Evolutionary conservation across 2,113 vertebrate species (phyloP), one percentile per base, ranked within the genome.

Genomic region (Pipra filicauda): DNA sequence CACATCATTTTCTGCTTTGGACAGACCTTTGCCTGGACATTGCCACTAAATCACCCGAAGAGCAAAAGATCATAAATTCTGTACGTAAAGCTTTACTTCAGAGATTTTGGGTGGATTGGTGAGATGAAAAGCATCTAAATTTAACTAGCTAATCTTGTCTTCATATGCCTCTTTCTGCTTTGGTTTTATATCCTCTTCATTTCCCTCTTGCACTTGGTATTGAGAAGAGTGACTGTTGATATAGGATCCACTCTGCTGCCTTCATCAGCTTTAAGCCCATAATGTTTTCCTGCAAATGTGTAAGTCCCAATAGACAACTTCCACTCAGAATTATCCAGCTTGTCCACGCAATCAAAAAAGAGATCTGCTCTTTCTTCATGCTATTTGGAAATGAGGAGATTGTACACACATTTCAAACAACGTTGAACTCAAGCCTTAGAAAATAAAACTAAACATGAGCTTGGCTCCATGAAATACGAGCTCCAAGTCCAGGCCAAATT

Each of bases 211-310:
- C 19, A 27, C 27, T 57, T 79, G 8, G 18, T 35, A 52, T 27
- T 66, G 58, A 61, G 52, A 57, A 87, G 31, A 74, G 14, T 28
- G 24, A 20, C 15, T 23, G 5, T 10, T 35, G 11, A 27, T 70
- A 54, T 17, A 67, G 41, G 37, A 70, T 80, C 39, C 0, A 0
- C 30, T 74, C 43, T 67, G 57, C 27, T 55, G 16, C 51, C 43
- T 88, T 61, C 37, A 39, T 37, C 33, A 71, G 43, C 37, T 79
- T 83, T 73, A 69, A 11, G 23, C 11, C 46, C 23, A 2, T 11
- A 51, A n/a, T 6, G 3, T 73, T 73, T 57, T 59, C 46, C 48
- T 62, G n/a, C 46, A 72, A 51, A 72, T 0, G 0, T 37, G 46
- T 75, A 85, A 94, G 88, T 51, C 26, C 12, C 4, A 2, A 1